Percentiles rank a stretch among this genome's conserved stretches.
phyloP scores from a whole-genome alignment of 2,888 invertebrate species.

The Tromatobia lineatoria region DNA sequence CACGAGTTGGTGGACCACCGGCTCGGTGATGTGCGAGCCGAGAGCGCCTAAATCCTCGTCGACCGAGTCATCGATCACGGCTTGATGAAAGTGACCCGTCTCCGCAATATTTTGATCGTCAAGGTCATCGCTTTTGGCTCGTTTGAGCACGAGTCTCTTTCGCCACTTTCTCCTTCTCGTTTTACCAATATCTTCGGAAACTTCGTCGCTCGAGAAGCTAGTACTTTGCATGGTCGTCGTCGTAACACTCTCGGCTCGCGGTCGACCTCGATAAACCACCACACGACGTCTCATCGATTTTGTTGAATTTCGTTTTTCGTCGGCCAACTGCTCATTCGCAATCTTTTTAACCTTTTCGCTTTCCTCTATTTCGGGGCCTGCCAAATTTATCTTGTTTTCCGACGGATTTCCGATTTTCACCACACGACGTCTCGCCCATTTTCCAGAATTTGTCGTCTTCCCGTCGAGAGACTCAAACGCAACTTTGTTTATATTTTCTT shows the following conservation, averaged over 20 bases:
- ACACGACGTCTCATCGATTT: slow-evolving; percentile 56
- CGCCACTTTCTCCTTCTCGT: slow-evolving; percentile 53
- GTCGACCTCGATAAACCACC: slow-evolving; percentile 61
- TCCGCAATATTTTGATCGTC: slow-evolving; percentile 70
- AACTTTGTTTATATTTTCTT: no score
- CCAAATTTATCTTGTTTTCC: no score
- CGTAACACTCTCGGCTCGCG: slow-evolving; percentile 46
- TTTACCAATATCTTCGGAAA: slow-evolving; percentile 9
- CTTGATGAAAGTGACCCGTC: slow-evolving; percentile 45
- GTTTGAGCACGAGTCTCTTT: slow-evolving; percentile 55
- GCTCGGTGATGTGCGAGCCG: slow-evolving; percentile 18
- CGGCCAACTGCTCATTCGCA: not conserved
- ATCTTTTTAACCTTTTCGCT: not conserved
- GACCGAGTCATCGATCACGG: slow-evolving; percentile 32
- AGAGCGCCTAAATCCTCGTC: slow-evolving; percentile 13
- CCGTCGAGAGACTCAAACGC: no score
- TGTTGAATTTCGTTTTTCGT: slow-evolving; percentile 21
- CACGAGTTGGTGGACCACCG: slow-evolving; percentile 14
- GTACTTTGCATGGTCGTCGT: slow-evolving; percentile 74
- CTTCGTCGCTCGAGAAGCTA: slow-evolving; percentile 52
- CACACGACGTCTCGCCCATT: no score
- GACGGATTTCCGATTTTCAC: no score
- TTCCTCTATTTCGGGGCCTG: not conserved
- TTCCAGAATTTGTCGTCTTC: no score
- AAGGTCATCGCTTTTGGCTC: slow-evolving; percentile 39